Evolutionary conservation across 2,888 invertebrate genomes (phyloP).

Genomic region (Schizaphis graminum): DNA sequence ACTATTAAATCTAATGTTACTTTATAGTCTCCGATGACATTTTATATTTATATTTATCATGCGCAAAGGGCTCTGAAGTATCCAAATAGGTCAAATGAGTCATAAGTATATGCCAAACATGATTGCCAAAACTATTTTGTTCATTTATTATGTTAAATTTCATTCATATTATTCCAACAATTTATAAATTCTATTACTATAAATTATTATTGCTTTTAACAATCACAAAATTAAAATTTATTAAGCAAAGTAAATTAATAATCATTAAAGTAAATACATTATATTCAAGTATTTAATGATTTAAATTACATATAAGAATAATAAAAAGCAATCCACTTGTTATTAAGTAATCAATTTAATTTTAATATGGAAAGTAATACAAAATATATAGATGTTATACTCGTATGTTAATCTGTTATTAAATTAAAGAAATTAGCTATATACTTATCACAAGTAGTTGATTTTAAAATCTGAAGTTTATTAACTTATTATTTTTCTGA

Average conservation of each 20-base stretch:
- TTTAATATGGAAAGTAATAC: neutral
- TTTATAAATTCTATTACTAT: neutral
- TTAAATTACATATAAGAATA: neutral
- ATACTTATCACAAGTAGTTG: neutral
- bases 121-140: conserved; percentile 66
- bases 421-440: neutral
- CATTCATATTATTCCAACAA: conserved; percentile 24
- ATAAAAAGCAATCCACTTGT: neutral
- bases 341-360: neutral
- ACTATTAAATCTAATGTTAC: neutral
- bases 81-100: conserved; percentile 64
- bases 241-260: neutral
- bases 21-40: conserved; percentile 40
- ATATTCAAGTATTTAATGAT: neutral
- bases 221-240: neutral
- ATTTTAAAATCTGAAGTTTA: neutral
- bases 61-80: conserved; percentile 56
- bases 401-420: neutral
- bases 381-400: neutral
- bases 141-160: conserved; percentile 40
- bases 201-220: neutral
- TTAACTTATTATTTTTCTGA: neutral
- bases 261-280: neutral
- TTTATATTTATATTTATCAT: conserved; percentile 62
- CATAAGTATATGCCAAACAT: conserved; percentile 54